A percentile compares a stretch with the other conserved stretches of the same genome.
Evolutionary conservation across 2,113 vertebrate genomes (phyloP).

Genomic region (Pachycephala philippinensis): DNA sequence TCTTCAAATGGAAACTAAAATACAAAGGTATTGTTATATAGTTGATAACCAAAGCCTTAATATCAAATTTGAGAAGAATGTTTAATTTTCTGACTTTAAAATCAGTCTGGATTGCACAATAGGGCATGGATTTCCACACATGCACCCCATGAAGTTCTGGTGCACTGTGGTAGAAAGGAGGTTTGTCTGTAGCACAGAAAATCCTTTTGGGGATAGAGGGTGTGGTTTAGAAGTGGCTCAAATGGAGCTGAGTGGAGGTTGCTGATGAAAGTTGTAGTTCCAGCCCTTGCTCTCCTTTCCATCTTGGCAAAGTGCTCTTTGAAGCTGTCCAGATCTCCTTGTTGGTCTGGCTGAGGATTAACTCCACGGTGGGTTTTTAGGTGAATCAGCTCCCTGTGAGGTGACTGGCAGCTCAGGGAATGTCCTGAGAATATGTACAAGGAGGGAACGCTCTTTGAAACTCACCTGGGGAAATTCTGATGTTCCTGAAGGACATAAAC

Average conservation of each 20-base stretch:
- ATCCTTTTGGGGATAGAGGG: not conserved
- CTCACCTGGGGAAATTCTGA: not conserved
- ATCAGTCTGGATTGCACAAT: not conserved
- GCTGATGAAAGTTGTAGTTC: not conserved
- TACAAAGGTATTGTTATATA: not conserved
- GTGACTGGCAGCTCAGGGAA: not conserved
- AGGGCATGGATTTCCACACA: not conserved
- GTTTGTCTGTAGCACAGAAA: not conserved
- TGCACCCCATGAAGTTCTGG: rapidly evolving
- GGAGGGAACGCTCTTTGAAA: not conserved
- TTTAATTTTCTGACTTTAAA: not conserved
- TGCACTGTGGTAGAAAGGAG: not conserved
- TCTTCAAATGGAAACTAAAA: not conserved
- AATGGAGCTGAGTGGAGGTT: not conserved
- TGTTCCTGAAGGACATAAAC: not conserved
- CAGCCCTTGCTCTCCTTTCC: not conserved
- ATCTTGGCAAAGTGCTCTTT: not conserved
- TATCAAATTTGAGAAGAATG: not conserved
- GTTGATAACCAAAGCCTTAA: not conserved
- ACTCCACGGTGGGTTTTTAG: not conserved
- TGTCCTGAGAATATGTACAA: not conserved
- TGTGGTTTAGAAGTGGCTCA: not conserved
- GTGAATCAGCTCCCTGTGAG: not conserved
- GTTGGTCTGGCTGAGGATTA: not conserved
- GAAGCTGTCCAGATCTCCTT: not conserved